A percentile compares a stretch with the other conserved stretches of the same genome.
Conservation (phyloP, 1,140 invertebrate genomes). For the Ostrea edulis region DNA sequence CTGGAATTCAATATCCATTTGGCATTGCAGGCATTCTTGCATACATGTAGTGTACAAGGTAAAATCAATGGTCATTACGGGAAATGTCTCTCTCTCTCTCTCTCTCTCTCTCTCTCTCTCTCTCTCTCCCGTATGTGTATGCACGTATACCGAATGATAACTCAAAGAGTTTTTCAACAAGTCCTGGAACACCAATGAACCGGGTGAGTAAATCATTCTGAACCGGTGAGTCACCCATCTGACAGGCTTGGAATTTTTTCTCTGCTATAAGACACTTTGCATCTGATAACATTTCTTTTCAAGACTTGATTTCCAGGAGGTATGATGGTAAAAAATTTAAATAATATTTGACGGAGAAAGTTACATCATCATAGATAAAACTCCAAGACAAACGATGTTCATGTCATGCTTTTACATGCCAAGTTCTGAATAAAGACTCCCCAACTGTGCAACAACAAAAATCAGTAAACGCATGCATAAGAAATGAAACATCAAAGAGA, state of each 20-base stretch:
- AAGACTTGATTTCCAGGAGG: not conserved
- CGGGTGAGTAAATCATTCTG: slow-evolving; percentile 6
- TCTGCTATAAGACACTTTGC: not conserved
- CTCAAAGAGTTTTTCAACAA: not conserved
- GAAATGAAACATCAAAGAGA: not conserved
- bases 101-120: too few species aligned
- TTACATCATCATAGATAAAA: not conserved
- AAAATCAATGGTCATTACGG: too few species aligned
- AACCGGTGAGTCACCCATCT: not conserved
- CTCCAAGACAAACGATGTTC: not conserved
- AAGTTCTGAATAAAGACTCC: not conserved
- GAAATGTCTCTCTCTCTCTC: too few species aligned
- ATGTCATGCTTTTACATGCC: not conserved
- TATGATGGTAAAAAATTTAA: not conserved
- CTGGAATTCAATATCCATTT: too few species aligned
- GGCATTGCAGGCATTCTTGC: too few species aligned
- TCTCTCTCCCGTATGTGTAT: too few species aligned
- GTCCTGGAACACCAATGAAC: not conserved
- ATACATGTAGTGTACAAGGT: too few species aligned
- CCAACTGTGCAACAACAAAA: slow-evolving; percentile 25
- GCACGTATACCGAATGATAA: too few species aligned
- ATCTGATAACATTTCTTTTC: slow-evolving; percentile 14
- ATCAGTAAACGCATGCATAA: not conserved
- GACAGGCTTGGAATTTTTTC: not conserved
- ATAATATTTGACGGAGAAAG: not conserved